Evolutionary conservation across 1,140 invertebrate genomes (phyloP), one percentile per base, ranked within the genome.

Genomic region (Thaumetopoea pityocampa): DNA sequence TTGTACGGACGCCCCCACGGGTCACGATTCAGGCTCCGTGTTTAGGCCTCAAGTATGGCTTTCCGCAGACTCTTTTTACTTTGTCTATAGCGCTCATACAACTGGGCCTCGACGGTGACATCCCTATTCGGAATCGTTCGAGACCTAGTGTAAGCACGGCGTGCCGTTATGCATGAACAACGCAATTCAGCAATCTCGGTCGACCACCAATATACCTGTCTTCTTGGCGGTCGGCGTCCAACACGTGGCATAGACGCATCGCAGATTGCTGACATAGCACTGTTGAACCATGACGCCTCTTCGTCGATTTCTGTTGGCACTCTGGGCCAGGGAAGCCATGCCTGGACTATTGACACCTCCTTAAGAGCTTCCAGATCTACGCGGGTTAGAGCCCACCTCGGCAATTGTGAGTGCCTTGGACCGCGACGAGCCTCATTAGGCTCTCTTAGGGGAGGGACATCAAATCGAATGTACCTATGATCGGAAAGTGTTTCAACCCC

Each of bases 221-320:
- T 14, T 14, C 12, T 42, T 1, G 3, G 1, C 2, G 23, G 24
- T 7, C 5, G 6, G 0, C 7, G 18, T 0, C n/a, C 8, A 2
- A 14, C 30, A 10, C 36, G 16, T 0, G 41, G 48, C 48, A 51
- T 51, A 0, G 41, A 23, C 0, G 40, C 40, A n/a, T 51, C 36
- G 15, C 48, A 45, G 4, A 51, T 15, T 2, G 20, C 11, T 0
- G 48, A 10, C 19, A 51, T 15, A 3, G 36, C 24, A 5, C 19
- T 5, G 2, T 30, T 16, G n/a, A 51, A 32, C 17, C 20, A 6
- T 1, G 9, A 5, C 1, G 34, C 48, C 24, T 30, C 19, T 1
- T 85, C 91, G 62, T 82, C 86, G 5, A 88, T 89, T 40, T 88
- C 90, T 0, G 62, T 73, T 0, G 19, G 20, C 12, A 6, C n/a